A percentile compares a stretch with the other conserved stretches of the same genome.
Conservation (phyloP, 1,140 invertebrate species). For the Zaprionus inermis region DNA sequence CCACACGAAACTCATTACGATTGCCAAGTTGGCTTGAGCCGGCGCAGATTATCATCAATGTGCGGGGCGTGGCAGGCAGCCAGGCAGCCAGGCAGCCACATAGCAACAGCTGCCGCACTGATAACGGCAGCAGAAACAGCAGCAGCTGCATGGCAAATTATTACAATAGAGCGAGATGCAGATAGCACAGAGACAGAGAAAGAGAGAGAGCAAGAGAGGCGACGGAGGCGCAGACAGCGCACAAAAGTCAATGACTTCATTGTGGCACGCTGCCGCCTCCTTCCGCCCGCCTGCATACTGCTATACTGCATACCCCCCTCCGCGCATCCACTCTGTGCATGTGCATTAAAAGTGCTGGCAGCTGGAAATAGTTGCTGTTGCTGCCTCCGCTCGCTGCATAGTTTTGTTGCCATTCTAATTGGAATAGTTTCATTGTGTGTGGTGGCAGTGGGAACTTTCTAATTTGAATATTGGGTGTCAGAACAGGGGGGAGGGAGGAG, state of each 20-base stretch:
- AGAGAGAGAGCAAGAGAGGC: background rate
- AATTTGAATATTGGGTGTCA: constrained; percentile 72
- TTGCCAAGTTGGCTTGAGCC: constrained; percentile 66
- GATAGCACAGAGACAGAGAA: constrained; percentile 8
- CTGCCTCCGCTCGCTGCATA: constrained; percentile 61
- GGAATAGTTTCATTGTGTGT: constrained; percentile 75
- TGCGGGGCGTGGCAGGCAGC: constrained; percentile 45
- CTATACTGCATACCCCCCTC: background rate
- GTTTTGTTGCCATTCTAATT: constrained; percentile 76
- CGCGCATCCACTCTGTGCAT: constrained; percentile 43
- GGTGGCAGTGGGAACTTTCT: constrained; percentile 45
- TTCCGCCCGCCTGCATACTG: background rate
- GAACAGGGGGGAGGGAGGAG: background rate
- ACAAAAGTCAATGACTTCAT: constrained; percentile 81
- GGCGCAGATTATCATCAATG: constrained; percentile 44
- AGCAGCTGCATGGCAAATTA: constrained; percentile 63
- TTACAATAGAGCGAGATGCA: constrained; percentile 60
- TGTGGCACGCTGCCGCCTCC: constrained; percentile 53
- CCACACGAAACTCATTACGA: constrained; percentile 50
- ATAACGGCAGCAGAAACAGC: constrained; percentile 71
- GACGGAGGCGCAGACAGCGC: constrained; percentile 53
- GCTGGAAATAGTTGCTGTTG: constrained; percentile 71
- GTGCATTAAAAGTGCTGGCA: constrained; percentile 71
- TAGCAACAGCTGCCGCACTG: constrained; percentile 72
- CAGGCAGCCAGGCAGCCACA: constrained; percentile 49